Base-by-base conservation (phyloP, 2,113 vertebrate genomes). In the Gasterosteus nipponicus region DNA sequence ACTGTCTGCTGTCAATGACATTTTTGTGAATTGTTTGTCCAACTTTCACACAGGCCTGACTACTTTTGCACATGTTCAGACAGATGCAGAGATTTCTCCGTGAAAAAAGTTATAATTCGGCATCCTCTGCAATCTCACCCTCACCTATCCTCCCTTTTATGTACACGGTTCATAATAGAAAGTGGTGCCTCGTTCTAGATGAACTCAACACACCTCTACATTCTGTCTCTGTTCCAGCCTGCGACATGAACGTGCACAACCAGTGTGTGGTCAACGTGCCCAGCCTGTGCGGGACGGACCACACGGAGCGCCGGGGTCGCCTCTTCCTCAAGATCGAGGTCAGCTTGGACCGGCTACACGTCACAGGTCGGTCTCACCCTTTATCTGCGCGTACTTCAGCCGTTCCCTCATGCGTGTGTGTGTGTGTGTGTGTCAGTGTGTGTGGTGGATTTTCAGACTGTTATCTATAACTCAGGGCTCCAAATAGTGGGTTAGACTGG, bases 171-270 rank as follows among this genome's bases (percentile, higher is more conserved):
- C 35, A 41, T 41, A 15, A 10, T 31, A 3, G n/a, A 59, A 18
- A 47, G 10, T 22, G 18, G 14, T 26, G 2, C 4, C 22, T 63
- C 22, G 22, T 73, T 61, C 70, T 0, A 10, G 42, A 64, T 73
- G 60, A 73, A 72, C 53, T 73, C 56, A 53, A 47, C 73, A 3
- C n/a, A 18, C 61, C 44, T 75, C 18, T 58, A 14, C 31, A 5
- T 69, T 77, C 49, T 74, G 19, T 85, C 49, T 84, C 49, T 57
- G 35, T 4, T 84, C 10, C 93, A 99, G 98, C 97, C 79, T 99
- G 98, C 39, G 98, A 99, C 51, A 98, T 99, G 97, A 99, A 98
- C 0, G 97, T 98, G 35, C 98, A 99, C 88, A 99, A 98, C 82
- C 95, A 97, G 75, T 99, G 98, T 0, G 98, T 99, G 42, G 96